Conservation (phyloP, 2,797 vertebrate species). For the Odontamblyopus rebecca region DNA sequence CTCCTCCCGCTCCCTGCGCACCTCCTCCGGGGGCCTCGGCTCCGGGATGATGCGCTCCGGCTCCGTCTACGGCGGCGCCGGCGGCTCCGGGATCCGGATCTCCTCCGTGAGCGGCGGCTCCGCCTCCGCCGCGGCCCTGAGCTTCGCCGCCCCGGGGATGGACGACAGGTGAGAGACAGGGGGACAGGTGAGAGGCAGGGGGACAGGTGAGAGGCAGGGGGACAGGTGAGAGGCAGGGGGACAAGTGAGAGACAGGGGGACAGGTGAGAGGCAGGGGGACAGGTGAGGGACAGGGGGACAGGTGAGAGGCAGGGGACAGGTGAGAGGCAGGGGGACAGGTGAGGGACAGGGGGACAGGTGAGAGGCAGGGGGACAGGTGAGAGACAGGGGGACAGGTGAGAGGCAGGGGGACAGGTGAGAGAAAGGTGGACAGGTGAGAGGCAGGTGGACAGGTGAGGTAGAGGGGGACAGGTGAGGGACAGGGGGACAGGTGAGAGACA, state of each 20-base stretch:
- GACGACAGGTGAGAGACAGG: neutral
- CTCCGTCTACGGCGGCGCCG: neutral
- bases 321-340: neutral
- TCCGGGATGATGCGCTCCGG: neutral
- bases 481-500: too few species aligned
- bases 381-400: too few species aligned
- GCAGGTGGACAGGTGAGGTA: too few species aligned
- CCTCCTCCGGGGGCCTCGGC: neutral
- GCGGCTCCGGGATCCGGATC: neutral
- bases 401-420: too few species aligned
- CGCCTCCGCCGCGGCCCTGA: neutral
- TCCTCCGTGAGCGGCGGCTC: neutral
- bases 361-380: too few species aligned
- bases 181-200: slow-evolving; percentile 1
- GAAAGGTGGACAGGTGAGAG: too few species aligned
- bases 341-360: too few species aligned
- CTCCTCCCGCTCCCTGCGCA: neutral
- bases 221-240: neutral
- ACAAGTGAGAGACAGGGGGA: slow-evolving; percentile 1
- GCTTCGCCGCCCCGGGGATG: neutral
- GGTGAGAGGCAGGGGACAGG: slow-evolving; percentile 1
- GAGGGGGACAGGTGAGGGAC: too few species aligned
- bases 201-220: slow-evolving; percentile 1
- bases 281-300: neutral
- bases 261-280: neutral